Base-by-base conservation (phyloP, 2,113 vertebrate genomes). In the Eolophus roseicapilla region DNA sequence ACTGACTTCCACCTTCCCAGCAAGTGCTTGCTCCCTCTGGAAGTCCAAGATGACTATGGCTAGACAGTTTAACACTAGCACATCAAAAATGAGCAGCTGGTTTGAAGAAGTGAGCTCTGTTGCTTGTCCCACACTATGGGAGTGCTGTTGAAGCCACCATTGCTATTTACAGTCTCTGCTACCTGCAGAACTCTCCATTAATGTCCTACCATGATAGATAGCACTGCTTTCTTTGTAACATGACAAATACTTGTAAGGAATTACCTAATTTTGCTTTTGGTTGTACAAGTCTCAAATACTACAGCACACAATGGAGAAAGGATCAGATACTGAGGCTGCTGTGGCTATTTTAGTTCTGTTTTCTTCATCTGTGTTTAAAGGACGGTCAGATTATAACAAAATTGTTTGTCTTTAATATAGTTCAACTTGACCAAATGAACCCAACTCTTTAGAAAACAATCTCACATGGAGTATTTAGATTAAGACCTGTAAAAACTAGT, bases 381-480 rank as follows among this genome's bases (percentile, higher is more conserved):
- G 52, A 75, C 82, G 92, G 65, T 76, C 82, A 92, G 84, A 96
- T 90, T 94, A 86, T 65, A 93, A 94, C 69, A 96, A 90, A 96
- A 96, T 91, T 94, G 92, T 97, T 95, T 96, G 78, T 94, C 91
- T 97, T 97, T 95, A 93, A 94, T 96, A 86, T 94, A 93, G 89
- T 71, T 82, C 80, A 79, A 70, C 9, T 39, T 39, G 37, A 39
- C 86, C 94, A 17, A 4, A 83, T 68, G 95, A 97, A 95, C 95
- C 44, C 52, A 47, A 73, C 57, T 83, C 86, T 86, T 95, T 75
- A 87, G 82, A 95, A 96, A 92, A 96, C 91, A 94, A 95, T 89
- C 82, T 92, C 49, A 57, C 84, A 83, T 23, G 46, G 17, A 82
- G 65, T 85, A 91, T 82, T 95, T 93, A 97, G 92, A 96, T 87